Conservation (phyloP, 2,888 invertebrate species). For the Julus scanicus region DNA sequence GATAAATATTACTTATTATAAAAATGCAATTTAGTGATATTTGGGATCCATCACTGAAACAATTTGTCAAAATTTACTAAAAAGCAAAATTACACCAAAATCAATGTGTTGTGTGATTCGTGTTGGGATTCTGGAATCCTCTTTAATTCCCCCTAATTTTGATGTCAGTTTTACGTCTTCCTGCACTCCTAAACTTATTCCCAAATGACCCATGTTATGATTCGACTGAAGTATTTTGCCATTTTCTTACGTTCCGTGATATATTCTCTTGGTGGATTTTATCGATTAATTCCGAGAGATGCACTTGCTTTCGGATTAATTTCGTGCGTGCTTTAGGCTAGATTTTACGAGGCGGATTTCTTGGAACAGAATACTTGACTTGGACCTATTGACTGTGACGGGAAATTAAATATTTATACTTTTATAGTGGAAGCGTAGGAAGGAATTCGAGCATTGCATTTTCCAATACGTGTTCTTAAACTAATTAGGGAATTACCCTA, state of each 20-base stretch:
- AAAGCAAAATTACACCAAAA: too few relatives aligned
- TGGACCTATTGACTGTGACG: not conserved
- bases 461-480: not conserved
- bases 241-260: not conserved
- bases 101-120: too few relatives aligned
- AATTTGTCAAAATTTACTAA: too few relatives aligned
- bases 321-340: not conserved
- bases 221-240: not conserved
- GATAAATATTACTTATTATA: too few relatives aligned
- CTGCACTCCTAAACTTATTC: not conserved
- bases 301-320: not conserved
- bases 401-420: not conserved
- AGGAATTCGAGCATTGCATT: not conserved
- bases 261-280: not conserved
- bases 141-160: too few relatives aligned
- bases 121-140: too few relatives aligned
- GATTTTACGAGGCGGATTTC: not conserved
- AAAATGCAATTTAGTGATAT: too few relatives aligned
- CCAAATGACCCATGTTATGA: constrained; percentile 1
- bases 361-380: not conserved
- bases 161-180: too few relatives aligned
- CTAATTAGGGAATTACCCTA: not conserved
- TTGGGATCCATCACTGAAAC: too few relatives aligned
- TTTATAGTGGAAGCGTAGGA: not conserved
- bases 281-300: constrained; percentile 10